Conservation (phyloP, 1,140 invertebrate genomes). For the Nephila pilipes region DNA sequence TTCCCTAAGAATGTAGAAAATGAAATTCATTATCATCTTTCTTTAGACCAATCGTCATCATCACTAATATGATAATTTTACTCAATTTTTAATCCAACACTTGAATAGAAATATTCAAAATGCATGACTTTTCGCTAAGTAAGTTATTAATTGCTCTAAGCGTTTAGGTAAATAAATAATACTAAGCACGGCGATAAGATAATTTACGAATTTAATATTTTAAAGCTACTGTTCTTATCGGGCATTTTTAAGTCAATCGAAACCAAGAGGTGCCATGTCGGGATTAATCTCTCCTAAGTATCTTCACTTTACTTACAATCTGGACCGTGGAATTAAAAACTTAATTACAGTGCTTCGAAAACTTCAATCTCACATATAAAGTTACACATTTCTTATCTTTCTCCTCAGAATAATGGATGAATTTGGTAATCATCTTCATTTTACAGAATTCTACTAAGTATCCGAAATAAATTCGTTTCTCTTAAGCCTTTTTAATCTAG, state of each 20-base stretch:
- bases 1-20: too few relatives aligned
- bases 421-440: slow-evolving; percentile 29
- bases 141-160: too few relatives aligned
- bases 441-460: slow-evolving; percentile 35
- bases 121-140: too few relatives aligned
- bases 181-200: too few relatives aligned
- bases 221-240: not conserved
- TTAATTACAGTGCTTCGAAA: slow-evolving; percentile 1
- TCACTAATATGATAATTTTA: too few relatives aligned
- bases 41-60: too few relatives aligned
- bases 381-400: slow-evolving; percentile 24
- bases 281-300: not conserved
- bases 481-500: slow-evolving; percentile 58
- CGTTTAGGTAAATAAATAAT: too few relatives aligned
- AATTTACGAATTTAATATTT: too few relatives aligned
- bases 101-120: too few relatives aligned
- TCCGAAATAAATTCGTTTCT: slow-evolving; percentile 40
- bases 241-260: not conserved
- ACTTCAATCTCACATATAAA: not conserved
- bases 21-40: too few relatives aligned
- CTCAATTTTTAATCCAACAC: too few relatives aligned
- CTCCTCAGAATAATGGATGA: slow-evolving; percentile 43
- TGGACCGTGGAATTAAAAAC: not conserved
- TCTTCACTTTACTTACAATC: slow-evolving; percentile 7
- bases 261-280: not conserved